Conservation (phyloP, 1,140 invertebrate genomes). For the Sminthurinus signatus region DNA sequence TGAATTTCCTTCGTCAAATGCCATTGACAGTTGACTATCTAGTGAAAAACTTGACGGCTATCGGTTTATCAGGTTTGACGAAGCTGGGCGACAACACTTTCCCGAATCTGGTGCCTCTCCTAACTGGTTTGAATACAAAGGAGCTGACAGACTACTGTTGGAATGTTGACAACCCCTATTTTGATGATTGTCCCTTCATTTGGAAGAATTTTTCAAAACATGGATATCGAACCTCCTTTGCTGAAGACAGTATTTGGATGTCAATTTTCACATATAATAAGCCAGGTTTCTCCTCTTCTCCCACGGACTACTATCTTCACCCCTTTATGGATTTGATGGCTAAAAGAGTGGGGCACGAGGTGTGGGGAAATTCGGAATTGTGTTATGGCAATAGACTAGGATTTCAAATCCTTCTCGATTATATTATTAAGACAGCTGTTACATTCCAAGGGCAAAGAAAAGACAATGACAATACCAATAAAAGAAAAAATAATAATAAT, state of each 20-base stretch:
- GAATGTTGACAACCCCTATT: constrained; percentile 43
- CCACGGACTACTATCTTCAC: constrained; percentile 46
- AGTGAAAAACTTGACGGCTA: constrained; percentile 41
- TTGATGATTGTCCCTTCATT: constrained; percentile 66
- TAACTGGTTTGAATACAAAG: constrained; percentile 56
- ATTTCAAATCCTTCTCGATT: constrained; percentile 36
- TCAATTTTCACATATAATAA: constrained; percentile 52
- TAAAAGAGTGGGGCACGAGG: constrained; percentile 31
- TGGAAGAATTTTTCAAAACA: constrained; percentile 66
- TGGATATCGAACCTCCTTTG: constrained; percentile 68
- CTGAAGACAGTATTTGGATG: constrained; percentile 58
- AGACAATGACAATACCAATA: constrained; percentile 39
- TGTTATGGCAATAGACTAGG: constrained; percentile 31
- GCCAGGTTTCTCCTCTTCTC: constrained; percentile 50
- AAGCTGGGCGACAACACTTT: constrained; percentile 65
- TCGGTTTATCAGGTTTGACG: constrained; percentile 43
- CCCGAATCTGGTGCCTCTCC: constrained; percentile 50
- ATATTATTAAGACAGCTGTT: constrained; percentile 33
- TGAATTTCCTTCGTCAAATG: constrained; percentile 54
- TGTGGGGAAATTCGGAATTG: constrained; percentile 31
- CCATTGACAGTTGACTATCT: constrained; percentile 49
- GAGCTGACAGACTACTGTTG: constrained; percentile 53
- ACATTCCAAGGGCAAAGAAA: constrained; percentile 2
- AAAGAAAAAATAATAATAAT: constrained; percentile 13
- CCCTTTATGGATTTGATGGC: constrained; percentile 41